Base-by-base conservation (phyloP, 2,113 vertebrate species). In the Nanorana parkeri region DNA sequence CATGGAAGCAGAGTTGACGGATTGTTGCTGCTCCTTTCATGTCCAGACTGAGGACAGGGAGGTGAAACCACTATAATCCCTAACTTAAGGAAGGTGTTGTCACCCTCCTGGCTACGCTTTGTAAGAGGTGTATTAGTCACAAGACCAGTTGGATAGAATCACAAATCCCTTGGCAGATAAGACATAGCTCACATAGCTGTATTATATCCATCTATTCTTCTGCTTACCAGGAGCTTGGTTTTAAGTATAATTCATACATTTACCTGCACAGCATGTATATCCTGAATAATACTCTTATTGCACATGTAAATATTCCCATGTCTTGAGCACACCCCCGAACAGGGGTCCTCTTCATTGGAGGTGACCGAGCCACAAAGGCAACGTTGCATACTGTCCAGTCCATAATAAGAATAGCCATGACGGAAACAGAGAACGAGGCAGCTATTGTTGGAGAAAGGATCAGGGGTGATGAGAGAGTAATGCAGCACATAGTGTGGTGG, bases 281-380 rank as follows among this genome's bases (percentile, higher is more conserved):
- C 65, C 16, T 68, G 83, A 24, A 86, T 58, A 17, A 83, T 17
- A 15, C 28, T 83, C 58, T 68, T 74, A 29, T 78, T 74, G n/a
- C 85, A 86, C 21, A 20, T 66, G 5, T n/a, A 13, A 16, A 8
- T 66, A 10, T 20, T 63, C 7, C 58, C 71, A 36, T 29, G 8
- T 24, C 63, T 73, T 24, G 83, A 80, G 64, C 83, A 86, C 17
- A 76, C 71, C 21, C 24, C 60, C 26, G 16, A 1, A 63, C 83
- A 84, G 68, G 21, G 23, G 1, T 64, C 64, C 3, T 17, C 21
- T 28, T 21, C 5, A 16, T 67, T 4, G 1, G 10, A 10, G 2
- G 36, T 23, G 19, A 83, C 41, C 7, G 80, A 84, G 13, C 85
- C 83, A 29, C 85, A 86, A 55, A 86, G 71, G 64, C 85, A 84